phyloP scores from a whole-genome alignment of 2,797 vertebrate species.

The Heteromormyrus szaboi region DNA sequence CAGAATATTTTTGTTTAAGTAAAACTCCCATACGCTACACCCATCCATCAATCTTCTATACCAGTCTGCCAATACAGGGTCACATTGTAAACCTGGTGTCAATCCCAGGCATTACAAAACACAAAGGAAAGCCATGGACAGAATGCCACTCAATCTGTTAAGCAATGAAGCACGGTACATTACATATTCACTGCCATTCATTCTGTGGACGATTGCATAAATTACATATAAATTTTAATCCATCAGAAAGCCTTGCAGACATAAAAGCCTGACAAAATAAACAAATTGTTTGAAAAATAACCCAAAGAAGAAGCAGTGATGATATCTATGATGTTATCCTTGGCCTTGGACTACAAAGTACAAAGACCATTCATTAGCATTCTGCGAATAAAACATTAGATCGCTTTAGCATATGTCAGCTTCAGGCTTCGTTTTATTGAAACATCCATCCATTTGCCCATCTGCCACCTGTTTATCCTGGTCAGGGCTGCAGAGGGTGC shows the following conservation, averaged over 20 bases:
- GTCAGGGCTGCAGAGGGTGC: background rate
- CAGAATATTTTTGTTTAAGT: background rate
- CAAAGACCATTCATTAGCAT: background rate
- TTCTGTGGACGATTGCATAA: background rate
- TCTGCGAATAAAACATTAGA: background rate
- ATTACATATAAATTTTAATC: background rate
- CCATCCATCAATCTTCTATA: background rate
- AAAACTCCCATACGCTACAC: background rate
- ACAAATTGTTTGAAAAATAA: constrained; percentile 6
- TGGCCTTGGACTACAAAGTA: background rate
- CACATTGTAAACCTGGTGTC: background rate
- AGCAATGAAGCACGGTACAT: background rate
- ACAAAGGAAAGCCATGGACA: background rate
- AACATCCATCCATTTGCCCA: background rate
- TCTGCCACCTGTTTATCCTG: background rate
- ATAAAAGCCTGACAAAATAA: background rate
- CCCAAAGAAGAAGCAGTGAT: background rate
- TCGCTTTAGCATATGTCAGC: background rate
- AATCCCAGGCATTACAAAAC: background rate
- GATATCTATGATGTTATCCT: background rate
- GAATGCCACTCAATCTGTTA: background rate
- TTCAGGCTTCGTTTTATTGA: background rate
- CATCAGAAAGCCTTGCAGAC: background rate
- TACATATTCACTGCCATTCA: background rate
- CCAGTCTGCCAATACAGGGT: background rate